A percentile compares a stretch with the other conserved stretches of the same genome.
These are phyloP conservation scores for Oreochromis spilurus DNA, from an alignment of 2,113 vertebrate species.

Conservation along the genomic window DNA sequence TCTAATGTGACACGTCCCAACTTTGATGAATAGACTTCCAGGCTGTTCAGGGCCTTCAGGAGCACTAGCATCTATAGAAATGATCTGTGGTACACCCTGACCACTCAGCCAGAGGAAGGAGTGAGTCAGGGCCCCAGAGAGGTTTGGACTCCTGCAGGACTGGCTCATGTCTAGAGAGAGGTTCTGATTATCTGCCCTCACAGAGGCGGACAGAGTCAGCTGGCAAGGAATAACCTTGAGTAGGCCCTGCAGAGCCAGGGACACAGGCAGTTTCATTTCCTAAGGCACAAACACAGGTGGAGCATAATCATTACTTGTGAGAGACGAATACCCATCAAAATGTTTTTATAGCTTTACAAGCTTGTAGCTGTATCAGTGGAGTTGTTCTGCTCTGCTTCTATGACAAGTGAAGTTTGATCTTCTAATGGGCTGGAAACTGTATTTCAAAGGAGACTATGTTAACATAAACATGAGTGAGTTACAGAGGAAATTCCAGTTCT, in stretches of 20 bases:
- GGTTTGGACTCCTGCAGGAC: slow-evolving; percentile 50
- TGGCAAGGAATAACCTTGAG: slow-evolving; percentile 55
- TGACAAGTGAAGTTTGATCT: neutral
- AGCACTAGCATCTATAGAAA: slow-evolving; percentile 46
- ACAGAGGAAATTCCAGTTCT: neutral
- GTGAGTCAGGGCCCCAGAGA: slow-evolving; percentile 69
- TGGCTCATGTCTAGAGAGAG: slow-evolving; percentile 60
- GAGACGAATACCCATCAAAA: neutral
- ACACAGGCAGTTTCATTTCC: slow-evolving; percentile 62
- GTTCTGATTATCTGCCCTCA: slow-evolving; percentile 63
- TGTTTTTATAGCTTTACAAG: neutral
- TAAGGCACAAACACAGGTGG: slow-evolving; percentile 7
- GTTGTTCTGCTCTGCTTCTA: neutral
- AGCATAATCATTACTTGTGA: neutral
- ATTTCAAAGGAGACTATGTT: neutral
- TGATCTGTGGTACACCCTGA: slow-evolving; percentile 66
- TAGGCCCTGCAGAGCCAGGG: slow-evolving; percentile 52
- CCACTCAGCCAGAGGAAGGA: slow-evolving; percentile 58
- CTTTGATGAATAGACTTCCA: slow-evolving; percentile 62
- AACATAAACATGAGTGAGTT: neutral
- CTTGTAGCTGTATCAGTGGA: neutral
- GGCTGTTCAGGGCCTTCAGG: slow-evolving; percentile 27
- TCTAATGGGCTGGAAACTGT: neutral
- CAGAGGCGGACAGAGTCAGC: slow-evolving; percentile 37
- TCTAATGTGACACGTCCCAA: slow-evolving; percentile 68